Evolutionary conservation across 2,888 invertebrate species (phyloP), one percentile per base, ranked within the genome.

Genomic region (Eubasilissa splendida): DNA sequence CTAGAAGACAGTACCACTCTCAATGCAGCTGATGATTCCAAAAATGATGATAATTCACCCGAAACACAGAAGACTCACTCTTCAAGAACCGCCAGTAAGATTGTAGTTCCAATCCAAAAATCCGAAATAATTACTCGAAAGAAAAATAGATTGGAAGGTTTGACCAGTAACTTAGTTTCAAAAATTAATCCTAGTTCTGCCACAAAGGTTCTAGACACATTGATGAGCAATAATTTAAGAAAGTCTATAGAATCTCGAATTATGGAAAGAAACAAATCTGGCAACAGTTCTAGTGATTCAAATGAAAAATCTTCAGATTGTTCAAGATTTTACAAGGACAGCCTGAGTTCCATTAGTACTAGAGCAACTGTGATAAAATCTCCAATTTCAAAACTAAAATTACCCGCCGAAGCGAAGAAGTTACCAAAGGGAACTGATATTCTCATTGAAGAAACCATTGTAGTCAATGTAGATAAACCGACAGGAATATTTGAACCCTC

Each of bases 401-500:
- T 90, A 83, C 85, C 87, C 8, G 83, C 90, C 14, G 91, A 91
- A 77, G 85, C 87, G 1, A 91, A 91, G 84, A 91, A 90, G 85
- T 85, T 85, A 66, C 81, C 87, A 0, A 90, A 88, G 85, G 83
- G 85, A 8, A 76, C 86, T 11, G 89, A 90, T 56, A 79, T 86
- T 63, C 80, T 84, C 4, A 80, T 86, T n/a, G 88, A 88, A 80
- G 86, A 86, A 82, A 85, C 86, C 12, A 84, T 89, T 31, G 88
- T 90, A 53, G 88, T 90, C 0, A 89, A 90, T 85, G 87, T 89
- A 4, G 90, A 91, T 84, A 89, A 89, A 84, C 94, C 94, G 0
- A 94, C 94, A 0, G 94, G 94, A 8, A 92, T 94, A 85, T 94
- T 94, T 86, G 93, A 94, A 86, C 92, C 94, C 0, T 93, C 94